Conservation (phyloP, 1,140 invertebrate genomes). For the Aphelenchoides fujianensis region DNA sequence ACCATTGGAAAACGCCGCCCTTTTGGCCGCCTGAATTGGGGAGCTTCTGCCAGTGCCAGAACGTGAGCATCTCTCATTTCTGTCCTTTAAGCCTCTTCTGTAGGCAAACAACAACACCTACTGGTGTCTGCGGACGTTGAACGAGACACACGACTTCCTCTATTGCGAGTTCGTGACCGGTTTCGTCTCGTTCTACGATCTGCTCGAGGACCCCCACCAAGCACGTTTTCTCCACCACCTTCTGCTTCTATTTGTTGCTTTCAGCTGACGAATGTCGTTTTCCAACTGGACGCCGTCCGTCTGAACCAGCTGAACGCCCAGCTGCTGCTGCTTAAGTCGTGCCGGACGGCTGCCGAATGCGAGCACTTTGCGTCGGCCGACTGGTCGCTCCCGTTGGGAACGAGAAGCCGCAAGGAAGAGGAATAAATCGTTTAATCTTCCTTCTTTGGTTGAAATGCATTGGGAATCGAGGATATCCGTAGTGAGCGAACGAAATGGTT, state of each 20-base stretch:
- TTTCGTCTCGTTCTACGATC: slow-evolving; percentile 86
- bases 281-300: slow-evolving; percentile 22
- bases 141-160: slow-evolving; percentile 87
- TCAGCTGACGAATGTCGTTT: slow-evolving; percentile 31
- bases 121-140: slow-evolving; percentile 89
- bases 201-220: slow-evolving; percentile 74
- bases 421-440: too few species aligned
- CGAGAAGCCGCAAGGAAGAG: too few species aligned
- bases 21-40: slow-evolving; percentile 74
- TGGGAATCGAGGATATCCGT: too few species aligned
- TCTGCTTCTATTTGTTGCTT: slow-evolving; percentile 21
- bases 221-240: background rate
- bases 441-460: too few species aligned
- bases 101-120: slow-evolving; percentile 99
- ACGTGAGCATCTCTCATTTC: too few species aligned
- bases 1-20: slow-evolving; percentile 89
- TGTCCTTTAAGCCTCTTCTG: too few species aligned
- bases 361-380: slow-evolving; percentile 36
- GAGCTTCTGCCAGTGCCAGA: slow-evolving; percentile 94
- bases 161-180: slow-evolving; percentile 98
- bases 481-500: too few species aligned
- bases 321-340: slow-evolving; percentile 38
- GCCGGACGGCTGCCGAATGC: slow-evolving; percentile 29
- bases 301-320: slow-evolving; percentile 33
- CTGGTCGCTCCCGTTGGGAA: slow-evolving; percentile 23